These are phyloP conservation scores for Notolepis coatsorum DNA, from an alignment of 2,797 vertebrate genomes.

Conservation along the genomic window DNA sequence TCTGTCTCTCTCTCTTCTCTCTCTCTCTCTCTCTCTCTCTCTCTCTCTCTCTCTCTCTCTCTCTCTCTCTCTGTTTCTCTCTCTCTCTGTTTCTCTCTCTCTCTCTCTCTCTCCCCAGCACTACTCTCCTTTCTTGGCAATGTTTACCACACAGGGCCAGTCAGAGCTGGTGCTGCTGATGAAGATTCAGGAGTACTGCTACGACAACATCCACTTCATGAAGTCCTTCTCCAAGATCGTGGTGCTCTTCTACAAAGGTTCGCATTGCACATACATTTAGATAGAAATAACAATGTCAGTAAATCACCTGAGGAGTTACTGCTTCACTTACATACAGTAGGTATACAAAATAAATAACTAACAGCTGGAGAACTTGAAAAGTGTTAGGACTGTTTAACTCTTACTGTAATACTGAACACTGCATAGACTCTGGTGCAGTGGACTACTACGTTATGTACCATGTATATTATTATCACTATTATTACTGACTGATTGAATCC, in stretches of 20 bases:
- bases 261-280: not conserved
- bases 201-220: slow-evolving; percentile 96
- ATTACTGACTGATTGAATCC: too few relatives aligned
- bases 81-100: too few relatives aligned
- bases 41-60: not conserved
- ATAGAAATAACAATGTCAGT: not conserved
- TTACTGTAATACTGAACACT: too few relatives aligned
- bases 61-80: too few relatives aligned
- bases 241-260: slow-evolving; percentile 95
- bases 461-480: too few relatives aligned
- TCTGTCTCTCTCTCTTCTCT: not conserved
- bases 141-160: slow-evolving; percentile 92
- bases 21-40: not conserved
- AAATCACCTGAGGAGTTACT: not conserved
- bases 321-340: too few relatives aligned
- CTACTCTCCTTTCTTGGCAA: slow-evolving; percentile 91
- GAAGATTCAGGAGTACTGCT: slow-evolving; percentile 94
- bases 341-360: too few relatives aligned
- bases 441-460: too few relatives aligned
- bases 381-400: too few relatives aligned
- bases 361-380: too few relatives aligned
- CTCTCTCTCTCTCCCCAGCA: slow-evolving; percentile 80
- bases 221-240: slow-evolving; percentile 96
- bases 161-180: slow-evolving; percentile 90
- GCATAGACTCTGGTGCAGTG: too few relatives aligned